Base-by-base conservation (phyloP, 1,140 invertebrate genomes). In the Chlorops oryzae region DNA sequence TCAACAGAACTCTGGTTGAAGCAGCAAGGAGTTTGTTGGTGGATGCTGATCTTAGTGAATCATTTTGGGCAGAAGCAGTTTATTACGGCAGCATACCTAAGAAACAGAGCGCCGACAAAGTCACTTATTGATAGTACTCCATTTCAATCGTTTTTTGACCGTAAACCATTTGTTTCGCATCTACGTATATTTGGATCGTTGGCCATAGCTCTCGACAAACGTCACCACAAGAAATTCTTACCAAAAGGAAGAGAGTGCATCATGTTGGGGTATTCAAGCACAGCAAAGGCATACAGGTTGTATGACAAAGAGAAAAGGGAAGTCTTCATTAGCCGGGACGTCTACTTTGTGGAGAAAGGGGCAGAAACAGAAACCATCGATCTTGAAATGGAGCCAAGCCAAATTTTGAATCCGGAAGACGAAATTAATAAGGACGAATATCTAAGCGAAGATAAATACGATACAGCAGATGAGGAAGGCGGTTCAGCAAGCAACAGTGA, bases 61-160 rank as follows among this genome's bases (percentile, higher is more conserved):
- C 47, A n/a, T 61, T 73, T 28, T 78, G 75, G 76, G 70, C 66
- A 6, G 75, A 79, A 61, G 71, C 75, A 15, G n/a, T n/a, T n/a
- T n/a, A n/a, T n/a, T 5, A 59, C 57, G 13, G 55, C 58, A 18
- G 47, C 41, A 5, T 55, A 52, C 24, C 21, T 59, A 12, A 21
- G 41, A 37, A 59, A 57, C 38, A 27, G 55, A 44, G 46, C 43
- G 43, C 44, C 50, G 62, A 39, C 46, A 34, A 28, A 34, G 17
- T 27, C 27, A 9, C 22, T 44, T 18, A 41, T 70, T 64, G 10
- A 68, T 68, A 7, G 73, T 48, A 27, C 59, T 10, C 74, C 65
- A 47, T 59, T 49, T 43, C 55, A 57, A 13, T 10, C 28, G 5
- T 48, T 35, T 35, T 17, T 6, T 34, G 28, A 21, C 5, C 15